A percentile compares a stretch with the other conserved stretches of the same genome.
Conservation (phyloP, 2,113 vertebrate genomes). For the Cepphus grylle region DNA sequence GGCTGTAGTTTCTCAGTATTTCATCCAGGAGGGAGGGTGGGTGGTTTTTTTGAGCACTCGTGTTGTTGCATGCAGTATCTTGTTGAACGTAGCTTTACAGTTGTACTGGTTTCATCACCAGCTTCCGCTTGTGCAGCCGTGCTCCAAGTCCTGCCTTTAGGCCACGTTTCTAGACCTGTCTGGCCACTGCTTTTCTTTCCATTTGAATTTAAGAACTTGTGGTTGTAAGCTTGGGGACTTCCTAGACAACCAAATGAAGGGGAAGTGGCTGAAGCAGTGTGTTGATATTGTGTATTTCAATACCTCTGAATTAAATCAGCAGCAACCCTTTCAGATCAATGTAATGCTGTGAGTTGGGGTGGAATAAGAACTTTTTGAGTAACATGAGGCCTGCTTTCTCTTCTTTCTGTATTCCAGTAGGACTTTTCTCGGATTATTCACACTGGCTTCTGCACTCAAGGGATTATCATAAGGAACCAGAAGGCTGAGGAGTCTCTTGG, state of each 20-base stretch:
- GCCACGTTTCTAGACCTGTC: neutral
- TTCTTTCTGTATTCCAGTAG: neutral
- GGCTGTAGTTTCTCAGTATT: neutral
- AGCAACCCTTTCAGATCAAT: neutral
- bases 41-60: neutral
- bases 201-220: neutral
- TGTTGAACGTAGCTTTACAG: neutral
- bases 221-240: neutral
- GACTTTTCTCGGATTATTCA: conserved; percentile 8
- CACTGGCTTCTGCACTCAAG: neutral
- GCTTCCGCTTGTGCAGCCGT: neutral
- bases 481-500: conserved; percentile 5
- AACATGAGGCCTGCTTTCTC: neutral
- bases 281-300: neutral
- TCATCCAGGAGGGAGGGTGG: neutral
- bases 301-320: neutral
- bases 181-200: neutral
- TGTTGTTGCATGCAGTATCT: neutral
- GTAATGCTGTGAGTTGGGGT: neutral
- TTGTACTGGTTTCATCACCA: neutral
- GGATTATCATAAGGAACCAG: conserved; percentile 14
- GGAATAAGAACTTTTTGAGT: neutral
- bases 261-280: neutral
- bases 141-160: neutral
- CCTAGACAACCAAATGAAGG: neutral